Evolutionary conservation across 2,888 invertebrate genomes (phyloP), one percentile per base, ranked within the genome.

Genomic region (Nineta flava): DNA sequence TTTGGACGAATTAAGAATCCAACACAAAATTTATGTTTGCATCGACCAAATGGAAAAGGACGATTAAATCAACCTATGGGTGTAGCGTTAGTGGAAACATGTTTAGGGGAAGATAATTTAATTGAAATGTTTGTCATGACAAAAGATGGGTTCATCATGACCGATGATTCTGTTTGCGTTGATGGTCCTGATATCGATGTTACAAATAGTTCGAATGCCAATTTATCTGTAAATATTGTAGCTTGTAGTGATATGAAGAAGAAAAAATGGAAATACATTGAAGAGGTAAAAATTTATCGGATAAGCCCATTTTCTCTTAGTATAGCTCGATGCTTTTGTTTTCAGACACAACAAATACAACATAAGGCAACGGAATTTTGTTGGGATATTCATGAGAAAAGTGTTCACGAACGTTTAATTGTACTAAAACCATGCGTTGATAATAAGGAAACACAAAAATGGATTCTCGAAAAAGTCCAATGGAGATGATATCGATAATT

Each of bases 141-240:
- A 1, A 70, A 72, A 32, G 76, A 78, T 32, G 84, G 84, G 0
- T 74, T 72, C 53, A 68, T 92, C 47, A 90, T 90, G 86, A 85
- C 84, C 0, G 90, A 93, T 60, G 92, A 92, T 62, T 87, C 86
- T 7, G 71, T 91, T 5, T 93, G 93, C 58, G 68, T 93, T 51
- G 88, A 92, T 60, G 79, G 79, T 17, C 77, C 79, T 1, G 73
- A 75, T 53, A 66, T 63, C 51, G 68, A 69, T 32, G 60, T 61
- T 43, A 61, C 62, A 9, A 61, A 65, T 46, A 64, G 63, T 3
- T 55, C 58, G 6, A 62, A 61, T 19, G 54, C 56, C 48, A 72
- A 75, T 57, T 72, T 72, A 1, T 79, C 74, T 57, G 84, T 82
- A 0, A 71, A 83, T 51, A 80, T 87, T 62, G 78, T 82, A 66